These are phyloP conservation scores for Mormyrops boulengeri DNA, from an alignment of 2,797 vertebrate species.

Conservation along the genomic window DNA sequence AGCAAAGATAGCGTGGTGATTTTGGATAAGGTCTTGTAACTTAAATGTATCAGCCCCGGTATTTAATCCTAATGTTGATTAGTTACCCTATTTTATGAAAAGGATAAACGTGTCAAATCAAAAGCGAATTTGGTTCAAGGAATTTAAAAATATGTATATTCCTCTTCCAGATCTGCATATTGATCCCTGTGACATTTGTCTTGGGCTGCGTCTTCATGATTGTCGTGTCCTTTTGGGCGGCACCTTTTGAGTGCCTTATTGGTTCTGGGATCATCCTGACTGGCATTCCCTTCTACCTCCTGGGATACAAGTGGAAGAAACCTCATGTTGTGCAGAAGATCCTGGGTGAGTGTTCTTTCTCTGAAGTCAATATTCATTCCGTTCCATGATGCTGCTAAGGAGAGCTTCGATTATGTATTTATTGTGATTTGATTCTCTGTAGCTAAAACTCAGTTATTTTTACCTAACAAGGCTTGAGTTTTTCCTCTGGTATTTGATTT, in stretches of 20 bases:
- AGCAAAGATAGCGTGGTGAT: background rate
- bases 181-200: conserved; percentile 56
- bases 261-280: conserved; percentile 62
- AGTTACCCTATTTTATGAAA: background rate
- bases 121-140: background rate
- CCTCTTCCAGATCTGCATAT: conserved; percentile 47
- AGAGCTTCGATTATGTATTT: background rate
- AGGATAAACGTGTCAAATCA: background rate
- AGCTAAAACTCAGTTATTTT: background rate
- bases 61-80: background rate
- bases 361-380: background rate
- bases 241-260: conserved; percentile 59
- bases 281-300: conserved; percentile 61
- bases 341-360: conserved; percentile 50
- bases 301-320: conserved; percentile 69
- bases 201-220: conserved; percentile 67
- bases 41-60: background rate
- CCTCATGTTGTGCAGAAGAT: conserved; percentile 58
- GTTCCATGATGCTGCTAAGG: background rate
- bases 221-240: conserved; percentile 65
- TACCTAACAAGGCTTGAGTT: background rate
- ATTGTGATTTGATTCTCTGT: background rate
- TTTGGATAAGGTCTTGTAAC: background rate
- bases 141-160: background rate
- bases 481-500: background rate